Evolutionary conservation across 2,113 vertebrate species (phyloP), one percentile per base, ranked within the genome.

Genomic region (Microcebus griseorufus): DNA sequence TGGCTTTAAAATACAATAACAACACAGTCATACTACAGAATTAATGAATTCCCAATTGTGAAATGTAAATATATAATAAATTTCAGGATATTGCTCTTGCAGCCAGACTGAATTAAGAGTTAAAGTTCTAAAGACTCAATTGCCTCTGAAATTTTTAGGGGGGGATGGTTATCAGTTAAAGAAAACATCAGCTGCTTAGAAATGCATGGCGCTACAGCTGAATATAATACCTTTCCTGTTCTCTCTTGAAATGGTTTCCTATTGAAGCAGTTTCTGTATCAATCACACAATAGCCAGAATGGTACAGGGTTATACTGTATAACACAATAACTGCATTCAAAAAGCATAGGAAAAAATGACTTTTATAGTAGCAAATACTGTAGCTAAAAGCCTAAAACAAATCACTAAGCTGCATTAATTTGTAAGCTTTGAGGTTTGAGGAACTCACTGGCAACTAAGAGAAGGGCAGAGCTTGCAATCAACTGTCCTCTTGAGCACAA

Each of bases 191-290:
- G 98, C 98, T 98, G 98, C 98, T 97, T 96, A 69, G 89, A 85
- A 97, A 96, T 97, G 87, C 97, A 98, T 1, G 91, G 91, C 98
- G 86, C 95, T 34, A 90, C 51, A 3, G 96, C 95, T 27, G 95
- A 20, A 37, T 51, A 98, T 97, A 98, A 98, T 98, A 96, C 98
- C 97, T 97, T 91, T 97, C 97, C 98, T 98, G 98, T 98, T 97
- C 97, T 97, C 96, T 14, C 97, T 81, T 78, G 84, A 96, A 98
- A 97, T 72, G 95, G 93, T 97, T 98, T 98, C 97, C 92, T 85
- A 97, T 94, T 90, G 4, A 95, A 93, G 67, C 96, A 0, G 75
- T 92, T 86, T 64, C 32, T 69, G 94, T 94, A 97, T 83, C 97
- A 96, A 93, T 79, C 86, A 23, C 93, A 98, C 97, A 98, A 98